Conservation (phyloP, 2,797 vertebrate species). For the Taeniopygia guttata region DNA sequence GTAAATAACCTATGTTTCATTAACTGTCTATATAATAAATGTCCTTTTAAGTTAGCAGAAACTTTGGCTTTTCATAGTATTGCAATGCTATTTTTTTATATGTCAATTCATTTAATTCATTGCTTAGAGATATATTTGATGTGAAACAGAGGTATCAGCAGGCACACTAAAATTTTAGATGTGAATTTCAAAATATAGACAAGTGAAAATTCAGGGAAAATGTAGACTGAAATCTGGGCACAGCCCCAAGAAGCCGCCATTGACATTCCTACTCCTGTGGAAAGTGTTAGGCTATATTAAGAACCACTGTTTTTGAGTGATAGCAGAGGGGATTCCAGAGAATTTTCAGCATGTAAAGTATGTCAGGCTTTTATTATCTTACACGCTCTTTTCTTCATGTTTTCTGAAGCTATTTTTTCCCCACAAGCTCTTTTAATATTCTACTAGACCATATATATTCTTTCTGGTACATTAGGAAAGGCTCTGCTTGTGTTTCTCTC, state of each 20-base stretch:
- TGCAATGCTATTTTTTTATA: neutral
- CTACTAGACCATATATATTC: neutral
- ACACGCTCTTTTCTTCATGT: neutral
- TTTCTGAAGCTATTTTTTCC: neutral
- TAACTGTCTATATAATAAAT: neutral
- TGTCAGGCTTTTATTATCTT: neutral
- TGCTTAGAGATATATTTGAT: neutral
- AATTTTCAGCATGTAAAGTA: neutral
- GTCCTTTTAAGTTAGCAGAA: neutral
- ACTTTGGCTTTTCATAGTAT: neutral
- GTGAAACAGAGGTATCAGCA: neutral
- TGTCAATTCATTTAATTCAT: neutral
- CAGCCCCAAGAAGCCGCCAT: neutral
- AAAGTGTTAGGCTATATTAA: constrained; percentile 3
- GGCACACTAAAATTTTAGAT: neutral
- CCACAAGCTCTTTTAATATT: constrained; percentile 13
- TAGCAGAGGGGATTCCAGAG: neutral
- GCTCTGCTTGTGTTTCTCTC: neutral
- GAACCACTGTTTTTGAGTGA: neutral
- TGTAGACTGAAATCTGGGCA: neutral
- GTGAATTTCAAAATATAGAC: neutral
- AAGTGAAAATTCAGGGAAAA: neutral
- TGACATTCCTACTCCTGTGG: neutral
- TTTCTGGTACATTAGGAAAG: neutral
- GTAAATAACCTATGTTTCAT: neutral